These are phyloP conservation scores for Azorinus chamasolen DNA, from an alignment of 2,888 invertebrate species.

Conservation along the genomic window DNA sequence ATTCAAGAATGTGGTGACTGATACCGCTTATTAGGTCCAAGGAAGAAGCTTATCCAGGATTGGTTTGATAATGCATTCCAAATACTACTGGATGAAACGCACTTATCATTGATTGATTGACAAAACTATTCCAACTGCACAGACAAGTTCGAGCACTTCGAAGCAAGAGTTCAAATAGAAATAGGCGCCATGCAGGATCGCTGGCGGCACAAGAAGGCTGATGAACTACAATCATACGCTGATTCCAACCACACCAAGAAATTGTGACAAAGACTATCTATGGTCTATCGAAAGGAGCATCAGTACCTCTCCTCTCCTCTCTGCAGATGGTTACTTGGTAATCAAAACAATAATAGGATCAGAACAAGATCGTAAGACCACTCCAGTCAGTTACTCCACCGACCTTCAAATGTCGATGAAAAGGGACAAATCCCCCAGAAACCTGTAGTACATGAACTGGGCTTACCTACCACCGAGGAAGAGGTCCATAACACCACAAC, in stretches of 20 bases:
- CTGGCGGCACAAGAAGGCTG: conserved; percentile 2
- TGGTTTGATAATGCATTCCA: background rate
- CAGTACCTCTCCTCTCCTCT: conserved; percentile 10
- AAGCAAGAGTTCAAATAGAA: conserved; percentile 3
- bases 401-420: no score
- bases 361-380: no score
- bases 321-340: no score
- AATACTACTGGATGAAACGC: conserved; percentile 4
- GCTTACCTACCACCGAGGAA: no score
- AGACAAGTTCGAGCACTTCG: conserved; percentile 3
- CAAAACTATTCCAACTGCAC: background rate
- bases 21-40: no score
- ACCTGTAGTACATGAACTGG: no score
- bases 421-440: no score
- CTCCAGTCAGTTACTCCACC: no score
- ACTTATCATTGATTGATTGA: background rate
- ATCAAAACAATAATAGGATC: no score
- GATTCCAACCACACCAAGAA: background rate
- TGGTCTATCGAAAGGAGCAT: conserved; percentile 1
- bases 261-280: background rate
- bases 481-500: no score
- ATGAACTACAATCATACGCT: conserved; percentile 2
- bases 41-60: no score
- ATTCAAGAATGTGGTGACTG: no score
- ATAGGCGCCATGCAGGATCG: background rate